Evolutionary conservation across 2,888 invertebrate genomes (phyloP), one percentile per base, ranked within the genome.

Genomic region (Mechanitis messenoides): DNA sequence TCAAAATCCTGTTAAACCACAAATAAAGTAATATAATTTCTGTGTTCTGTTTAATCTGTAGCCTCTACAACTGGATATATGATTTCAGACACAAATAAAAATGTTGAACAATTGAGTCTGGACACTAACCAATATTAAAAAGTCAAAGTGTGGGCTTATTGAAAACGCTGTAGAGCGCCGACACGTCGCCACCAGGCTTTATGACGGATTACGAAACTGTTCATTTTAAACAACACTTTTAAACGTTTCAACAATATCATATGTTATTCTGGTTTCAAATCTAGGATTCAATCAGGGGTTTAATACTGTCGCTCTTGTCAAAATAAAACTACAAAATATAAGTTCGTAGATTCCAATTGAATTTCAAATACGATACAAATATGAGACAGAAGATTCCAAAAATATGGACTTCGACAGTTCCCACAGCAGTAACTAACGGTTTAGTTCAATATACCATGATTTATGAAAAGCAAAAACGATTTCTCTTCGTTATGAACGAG

Each of bases 401-500:
- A 42, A 42, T 42, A 42, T 42, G 42, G 42, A 50, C n/a, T n/a
- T 33, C 33, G n/a, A 46, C 53, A 58, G 38, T 42, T 42, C 28
- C 20, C 28, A 38, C 4, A 46, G 53, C 33, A 53, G 33, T 45
- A 31, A n/a, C 47, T 20, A 50, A 59, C 31, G 33, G n/a, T 56
- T 58, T 12, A 47, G 42, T 65, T 61, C 79, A 83, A 84, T 81
- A 80, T 74, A 72, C 68, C 75, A 79, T 84, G 84, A 84, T 85
- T 86, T 83, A 85, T 84, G 75, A 77, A 73, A 79, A 76, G 75
- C 12, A 74, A 75, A 72, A 79, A 67, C 78, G 72, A 85, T 85
- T 81, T 77, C 75, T 85, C 85, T 81, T 84, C 80, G 85, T 83
- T 82, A 82, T 69, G 72, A 73, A 72, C 72, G 72, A 74, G 71